These are phyloP conservation scores for Uloborus plumipes DNA, from an alignment of 2,888 invertebrate genomes.

Conservation along the genomic window DNA sequence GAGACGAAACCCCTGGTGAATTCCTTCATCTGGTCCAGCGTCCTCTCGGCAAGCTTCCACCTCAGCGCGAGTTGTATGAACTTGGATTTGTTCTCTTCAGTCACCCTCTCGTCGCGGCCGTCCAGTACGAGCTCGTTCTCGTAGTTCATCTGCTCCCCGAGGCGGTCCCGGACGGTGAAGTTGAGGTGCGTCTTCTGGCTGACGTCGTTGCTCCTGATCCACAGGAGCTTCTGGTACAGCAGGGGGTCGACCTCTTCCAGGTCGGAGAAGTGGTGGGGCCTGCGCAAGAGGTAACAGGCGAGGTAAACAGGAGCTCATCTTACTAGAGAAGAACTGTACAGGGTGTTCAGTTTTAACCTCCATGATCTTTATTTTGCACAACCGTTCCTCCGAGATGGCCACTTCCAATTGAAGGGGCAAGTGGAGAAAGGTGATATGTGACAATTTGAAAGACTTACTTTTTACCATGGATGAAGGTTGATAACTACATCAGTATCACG, in stretches of 20 bases:
- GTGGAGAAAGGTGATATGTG: too few relatives aligned
- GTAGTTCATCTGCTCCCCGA: neutral
- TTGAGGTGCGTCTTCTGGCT: neutral
- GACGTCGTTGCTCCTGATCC: conserved; percentile 30
- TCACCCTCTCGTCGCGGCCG: conserved; percentile 6
- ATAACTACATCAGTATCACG: too few relatives aligned
- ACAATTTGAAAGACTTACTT: too few relatives aligned
- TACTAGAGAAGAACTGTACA: too few relatives aligned
- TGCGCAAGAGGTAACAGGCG: neutral
- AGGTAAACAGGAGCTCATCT: too few relatives aligned
- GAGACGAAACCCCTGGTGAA: conserved; percentile 28
- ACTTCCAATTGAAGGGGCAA: too few relatives aligned
- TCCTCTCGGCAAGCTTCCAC: conserved; percentile 28
- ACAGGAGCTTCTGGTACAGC: conserved; percentile 14
- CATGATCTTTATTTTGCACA: too few relatives aligned
- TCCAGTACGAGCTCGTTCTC: conserved; percentile 6
- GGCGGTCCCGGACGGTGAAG: conserved; percentile 17
- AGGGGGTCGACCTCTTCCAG: conserved; percentile 29
- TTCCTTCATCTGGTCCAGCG: conserved; percentile 16
- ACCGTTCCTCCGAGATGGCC: too few relatives aligned
- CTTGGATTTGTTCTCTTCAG: conserved; percentile 38
- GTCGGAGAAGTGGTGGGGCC: conserved; percentile 16
- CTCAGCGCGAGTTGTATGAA: conserved; percentile 24
- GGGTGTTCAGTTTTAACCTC: too few relatives aligned
- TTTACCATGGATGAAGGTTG: too few relatives aligned